Percentiles rank a stretch among this genome's conserved stretches.
Conservation (phyloP, 2,113 vertebrate genomes). For the Campylomormyrus numenius region DNA sequence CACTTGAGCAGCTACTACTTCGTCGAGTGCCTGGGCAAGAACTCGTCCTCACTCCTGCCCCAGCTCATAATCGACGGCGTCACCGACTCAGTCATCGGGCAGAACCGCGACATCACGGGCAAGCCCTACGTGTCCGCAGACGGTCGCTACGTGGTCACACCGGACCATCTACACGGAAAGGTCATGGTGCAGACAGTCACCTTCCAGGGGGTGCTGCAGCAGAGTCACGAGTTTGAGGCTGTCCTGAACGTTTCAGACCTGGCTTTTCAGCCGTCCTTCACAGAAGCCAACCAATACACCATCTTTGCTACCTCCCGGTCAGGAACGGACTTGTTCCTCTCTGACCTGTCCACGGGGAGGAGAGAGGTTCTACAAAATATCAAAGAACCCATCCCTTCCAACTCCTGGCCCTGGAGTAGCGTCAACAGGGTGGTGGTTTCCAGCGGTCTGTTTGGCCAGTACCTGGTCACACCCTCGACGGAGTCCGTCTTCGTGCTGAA, state of each 20-base stretch:
- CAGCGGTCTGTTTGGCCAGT: conserved; percentile 88
- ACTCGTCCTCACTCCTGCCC: neutral
- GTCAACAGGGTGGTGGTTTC: conserved; percentile 74
- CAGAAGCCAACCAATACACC: conserved; percentile 71
- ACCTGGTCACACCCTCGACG: conserved; percentile 76
- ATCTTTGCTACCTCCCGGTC: conserved; percentile 69
- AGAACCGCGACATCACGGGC: conserved; percentile 63
- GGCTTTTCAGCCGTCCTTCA: conserved; percentile 83
- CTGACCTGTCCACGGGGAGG: conserved; percentile 75
- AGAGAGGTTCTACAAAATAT: conserved; percentile 66
- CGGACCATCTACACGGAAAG: conserved; percentile 45
- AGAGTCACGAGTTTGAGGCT: conserved; percentile 57
- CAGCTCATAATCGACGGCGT: conserved; percentile 86
- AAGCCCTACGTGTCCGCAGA: conserved; percentile 71
- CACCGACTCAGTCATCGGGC: conserved; percentile 73
- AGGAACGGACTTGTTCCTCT: conserved; percentile 72
- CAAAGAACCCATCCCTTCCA: conserved; percentile 65
- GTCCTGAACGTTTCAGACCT: conserved; percentile 64
- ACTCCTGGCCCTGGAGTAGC: conserved; percentile 73
- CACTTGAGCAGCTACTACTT: conserved; percentile 87
- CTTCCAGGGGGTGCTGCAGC: conserved; percentile 65
- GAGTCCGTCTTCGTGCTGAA: conserved; percentile 84
- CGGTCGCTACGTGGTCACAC: conserved; percentile 75
- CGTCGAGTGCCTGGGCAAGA: conserved; percentile 64
- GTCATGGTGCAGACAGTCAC: conserved; percentile 76